Evolutionary conservation across 2,113 vertebrate species (phyloP).

Genomic region (Misgurnus anguillicaudatus): DNA sequence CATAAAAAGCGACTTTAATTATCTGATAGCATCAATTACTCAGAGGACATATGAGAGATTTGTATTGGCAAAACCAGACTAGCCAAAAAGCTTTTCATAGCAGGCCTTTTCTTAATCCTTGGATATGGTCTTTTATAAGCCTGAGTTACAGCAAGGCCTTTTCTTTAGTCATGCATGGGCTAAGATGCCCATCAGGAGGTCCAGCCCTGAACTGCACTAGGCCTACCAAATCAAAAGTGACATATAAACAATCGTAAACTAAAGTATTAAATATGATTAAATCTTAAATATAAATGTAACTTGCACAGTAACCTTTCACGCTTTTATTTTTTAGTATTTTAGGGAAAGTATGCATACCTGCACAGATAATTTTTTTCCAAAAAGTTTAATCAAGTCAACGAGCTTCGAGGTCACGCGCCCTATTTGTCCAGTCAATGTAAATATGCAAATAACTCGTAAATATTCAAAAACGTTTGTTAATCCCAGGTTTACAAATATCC

Average conservation of each 20-base stretch:
- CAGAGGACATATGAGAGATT: neutral
- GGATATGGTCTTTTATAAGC: neutral
- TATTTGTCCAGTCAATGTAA: constrained; percentile 9
- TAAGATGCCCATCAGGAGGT: too few species aligned
- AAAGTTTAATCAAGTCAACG: neutral
- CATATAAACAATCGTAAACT: neutral
- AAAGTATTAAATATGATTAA: neutral
- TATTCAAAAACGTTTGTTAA: neutral
- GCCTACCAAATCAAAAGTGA: neutral
- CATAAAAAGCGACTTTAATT: neutral
- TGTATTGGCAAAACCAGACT: constrained; percentile 3
- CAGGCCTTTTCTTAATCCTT: constrained; percentile 18
- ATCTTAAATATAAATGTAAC: too few species aligned
- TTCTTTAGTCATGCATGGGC: too few species aligned
- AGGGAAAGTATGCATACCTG: too few species aligned
- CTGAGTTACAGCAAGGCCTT: too few species aligned
- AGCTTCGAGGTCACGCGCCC: too few species aligned
- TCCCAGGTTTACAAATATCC: neutral
- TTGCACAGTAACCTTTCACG: too few species aligned
- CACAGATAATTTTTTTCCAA: neutral
- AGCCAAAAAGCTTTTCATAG: too few species aligned
- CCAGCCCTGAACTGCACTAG: neutral
- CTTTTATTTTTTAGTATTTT: too few species aligned
- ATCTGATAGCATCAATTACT: neutral
- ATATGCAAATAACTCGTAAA: neutral